Evolutionary conservation across 2,888 invertebrate species (phyloP).

Genomic region (Eilema depressum): DNA sequence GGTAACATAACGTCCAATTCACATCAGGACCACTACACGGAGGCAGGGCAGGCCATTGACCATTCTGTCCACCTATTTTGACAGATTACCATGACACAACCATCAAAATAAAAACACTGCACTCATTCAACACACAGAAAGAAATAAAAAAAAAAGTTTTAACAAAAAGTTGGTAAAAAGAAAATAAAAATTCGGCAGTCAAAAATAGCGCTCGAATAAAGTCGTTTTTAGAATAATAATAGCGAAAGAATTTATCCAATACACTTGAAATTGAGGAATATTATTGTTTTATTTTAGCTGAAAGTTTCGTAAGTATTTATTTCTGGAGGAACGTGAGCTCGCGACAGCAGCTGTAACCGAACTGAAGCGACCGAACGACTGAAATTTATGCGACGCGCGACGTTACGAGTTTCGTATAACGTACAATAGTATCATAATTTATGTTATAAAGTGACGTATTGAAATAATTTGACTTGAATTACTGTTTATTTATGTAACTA

Average conservation of each 20-base stretch:
- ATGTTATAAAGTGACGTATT: background rate
- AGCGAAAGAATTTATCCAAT: background rate
- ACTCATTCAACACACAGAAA: conserved; percentile 16
- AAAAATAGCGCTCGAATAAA: background rate
- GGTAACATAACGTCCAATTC: conserved; percentile 81
- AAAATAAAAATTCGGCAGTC: background rate
- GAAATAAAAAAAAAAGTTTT: conserved; percentile 12
- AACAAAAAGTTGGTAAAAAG: conserved; percentile 3
- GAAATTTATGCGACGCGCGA: conserved; percentile 45
- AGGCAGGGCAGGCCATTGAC: conserved; percentile 52
- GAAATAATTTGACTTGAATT: conserved; percentile 8
- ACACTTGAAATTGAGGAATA: background rate
- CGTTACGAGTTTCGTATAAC: conserved; percentile 20
- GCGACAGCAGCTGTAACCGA: conserved; percentile 57
- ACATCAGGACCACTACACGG: conserved; percentile 68
- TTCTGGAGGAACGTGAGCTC: conserved; percentile 51
- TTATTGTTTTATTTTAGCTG: conserved; percentile 17
- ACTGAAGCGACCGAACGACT: conserved; percentile 57
- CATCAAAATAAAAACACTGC: conserved; percentile 44
- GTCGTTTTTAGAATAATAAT: background rate
- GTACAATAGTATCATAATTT: too few relatives aligned
- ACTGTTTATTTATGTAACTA: background rate
- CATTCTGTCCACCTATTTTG: conserved; percentile 75
- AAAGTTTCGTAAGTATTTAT: conserved; percentile 54
- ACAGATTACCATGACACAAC: conserved; percentile 53